phyloP scores from a whole-genome alignment of 2,797 vertebrate species.

The Chiloscyllium punctatum region DNA sequence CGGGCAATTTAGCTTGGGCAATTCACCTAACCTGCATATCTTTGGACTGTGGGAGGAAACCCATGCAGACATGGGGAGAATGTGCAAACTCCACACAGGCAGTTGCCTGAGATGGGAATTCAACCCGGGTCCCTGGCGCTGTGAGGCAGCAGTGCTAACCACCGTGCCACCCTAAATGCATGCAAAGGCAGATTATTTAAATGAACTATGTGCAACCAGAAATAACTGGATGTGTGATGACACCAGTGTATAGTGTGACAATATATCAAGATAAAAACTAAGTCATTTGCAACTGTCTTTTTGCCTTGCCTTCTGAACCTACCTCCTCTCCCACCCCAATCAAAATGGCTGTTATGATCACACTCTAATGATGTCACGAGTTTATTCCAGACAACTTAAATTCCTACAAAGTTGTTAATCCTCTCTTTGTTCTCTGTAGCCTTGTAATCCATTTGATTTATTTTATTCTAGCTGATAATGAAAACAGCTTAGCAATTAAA shows the following conservation, averaged over 20 bases:
- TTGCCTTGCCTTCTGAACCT: neutral
- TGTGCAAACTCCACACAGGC: no score
- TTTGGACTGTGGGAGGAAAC: no score
- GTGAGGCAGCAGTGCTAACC: no score
- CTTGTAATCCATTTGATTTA: neutral
- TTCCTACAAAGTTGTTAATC: neutral
- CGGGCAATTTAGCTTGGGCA: no score
- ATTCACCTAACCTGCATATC: no score
- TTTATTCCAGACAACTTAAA: neutral
- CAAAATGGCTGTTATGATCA: neutral
- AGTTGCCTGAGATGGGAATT: no score
- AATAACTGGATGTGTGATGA: neutral
- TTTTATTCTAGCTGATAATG: slow-evolving; percentile 78
- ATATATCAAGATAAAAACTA: neutral
- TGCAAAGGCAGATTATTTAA: neutral
- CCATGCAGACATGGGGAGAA: no score
- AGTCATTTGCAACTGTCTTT: neutral
- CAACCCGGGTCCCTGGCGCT: no score
- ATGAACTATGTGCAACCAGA: neutral
- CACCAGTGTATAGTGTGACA: neutral
- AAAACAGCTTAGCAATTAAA: slow-evolving; percentile 84
- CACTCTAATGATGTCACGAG: neutral
- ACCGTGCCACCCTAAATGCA: neutral
- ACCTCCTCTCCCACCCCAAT: neutral
- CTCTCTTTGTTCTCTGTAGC: slow-evolving; percentile 40